phyloP scores from a whole-genome alignment of 2,888 invertebrate species.

The Malthinus seriepunctatus region DNA sequence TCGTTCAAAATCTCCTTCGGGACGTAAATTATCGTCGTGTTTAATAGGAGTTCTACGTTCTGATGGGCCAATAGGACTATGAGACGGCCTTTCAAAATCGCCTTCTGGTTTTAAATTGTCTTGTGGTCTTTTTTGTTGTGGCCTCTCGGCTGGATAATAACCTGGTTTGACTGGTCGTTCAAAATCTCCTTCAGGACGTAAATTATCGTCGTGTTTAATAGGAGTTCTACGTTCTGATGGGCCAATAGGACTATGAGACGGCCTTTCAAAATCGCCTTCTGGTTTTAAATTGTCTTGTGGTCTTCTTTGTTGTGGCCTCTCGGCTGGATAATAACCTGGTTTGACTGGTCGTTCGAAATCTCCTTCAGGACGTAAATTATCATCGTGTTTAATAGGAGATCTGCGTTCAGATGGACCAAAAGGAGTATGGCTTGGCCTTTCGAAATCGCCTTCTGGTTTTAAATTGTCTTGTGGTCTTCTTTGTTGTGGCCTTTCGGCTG shows the following conservation, averaged over 20 bases:
- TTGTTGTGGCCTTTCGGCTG: slow-evolving; percentile 53
- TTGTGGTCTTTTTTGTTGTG: slow-evolving; percentile 49
- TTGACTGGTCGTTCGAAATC: slow-evolving; percentile 59
- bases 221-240: slow-evolving; percentile 52
- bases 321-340: slow-evolving; percentile 55
- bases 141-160: slow-evolving; percentile 52
- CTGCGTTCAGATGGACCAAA: slow-evolving; percentile 49
- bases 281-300: slow-evolving; percentile 58
- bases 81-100: slow-evolving; percentile 57
- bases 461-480: slow-evolving; percentile 59
- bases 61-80: slow-evolving; percentile 50
- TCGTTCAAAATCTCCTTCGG: slow-evolving; percentile 52
- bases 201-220: slow-evolving; percentile 56
- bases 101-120: slow-evolving; percentile 61
- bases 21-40: slow-evolving; percentile 60
- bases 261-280: slow-evolving; percentile 57
- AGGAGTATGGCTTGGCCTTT: slow-evolving; percentile 47
- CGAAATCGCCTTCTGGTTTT: slow-evolving; percentile 60
- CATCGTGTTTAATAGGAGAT: slow-evolving; percentile 50
- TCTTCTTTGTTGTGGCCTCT: slow-evolving; percentile 53
- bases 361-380: slow-evolving; percentile 62
- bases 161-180: slow-evolving; percentile 48
- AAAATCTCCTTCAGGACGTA: slow-evolving; percentile 53
- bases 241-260: slow-evolving; percentile 21
- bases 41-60: slow-evolving; percentile 52